Evolutionary conservation across 30 jellyfish, hydroid and myxozoan genomes (phyloP), one percentile per base, ranked within the genome.

Genomic region (Cassiopea andromeda): DNA sequence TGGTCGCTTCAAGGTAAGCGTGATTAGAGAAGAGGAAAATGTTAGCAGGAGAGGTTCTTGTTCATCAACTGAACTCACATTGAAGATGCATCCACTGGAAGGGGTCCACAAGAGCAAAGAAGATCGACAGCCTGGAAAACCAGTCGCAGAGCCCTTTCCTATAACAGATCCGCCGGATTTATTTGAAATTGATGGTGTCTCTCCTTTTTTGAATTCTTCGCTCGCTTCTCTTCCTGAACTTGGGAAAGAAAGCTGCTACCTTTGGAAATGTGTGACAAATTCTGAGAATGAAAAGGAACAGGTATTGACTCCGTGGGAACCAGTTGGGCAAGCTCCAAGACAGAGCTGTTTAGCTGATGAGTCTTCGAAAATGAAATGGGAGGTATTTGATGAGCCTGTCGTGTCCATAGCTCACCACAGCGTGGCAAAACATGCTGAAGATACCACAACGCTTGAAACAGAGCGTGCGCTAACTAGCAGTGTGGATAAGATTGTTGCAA

Each of bases 1-100:
- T 48, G 94, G 94, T 43, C 84, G 94, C 2, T 87, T 87, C 50
- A 46, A 82, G 13, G 94, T 87, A 8, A 87, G 94, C 60, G 94
- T 77, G 1, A 87, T 87, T 44, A 60, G 77, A 10, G 94, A 87
- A 69, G 85, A 84, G 67, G 88, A 87, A 75, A 68, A 46, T 67
- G 16, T 82, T 4, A 60, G 89, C 48, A 47, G 88, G 48, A 83
- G 89, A 6, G 89, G 84, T 3, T 87, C 88, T 3, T 66, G 72
- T 0, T 75, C 89, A 8, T 77, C 89, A 48, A 83, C 47, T 19
- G 91, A 83, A 54, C 77, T 83, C 67, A 83, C 91, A 12, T 75
- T 87, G 84, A 46, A 45, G 69, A 38, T 67, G 10, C 58, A 44
- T 73, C 59, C 85, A 48, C 46, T 50, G 17, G 15, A 27, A 70